phyloP scores from a whole-genome alignment of 1,140 invertebrate species.

The Saccostrea glomerata region DNA sequence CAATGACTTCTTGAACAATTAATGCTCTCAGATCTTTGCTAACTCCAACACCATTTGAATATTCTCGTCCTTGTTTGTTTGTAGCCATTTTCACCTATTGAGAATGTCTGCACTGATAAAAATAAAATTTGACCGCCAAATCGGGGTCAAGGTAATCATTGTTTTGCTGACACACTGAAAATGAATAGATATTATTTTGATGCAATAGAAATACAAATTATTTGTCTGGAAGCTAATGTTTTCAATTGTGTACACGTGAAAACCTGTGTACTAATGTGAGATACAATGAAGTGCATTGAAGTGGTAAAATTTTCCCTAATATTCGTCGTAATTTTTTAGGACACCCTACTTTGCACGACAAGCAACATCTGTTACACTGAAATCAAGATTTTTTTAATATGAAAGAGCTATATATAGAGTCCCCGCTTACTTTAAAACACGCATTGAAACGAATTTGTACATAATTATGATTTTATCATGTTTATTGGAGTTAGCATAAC shows the following conservation, averaged over 20 bases:
- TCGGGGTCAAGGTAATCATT: not conserved
- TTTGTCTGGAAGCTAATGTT: not conserved
- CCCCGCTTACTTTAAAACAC: no score
- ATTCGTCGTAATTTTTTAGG: no score
- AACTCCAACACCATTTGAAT: not conserved
- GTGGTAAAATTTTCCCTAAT: no score
- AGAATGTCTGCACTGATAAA: not conserved
- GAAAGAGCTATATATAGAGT: no score
- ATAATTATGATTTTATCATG: no score
- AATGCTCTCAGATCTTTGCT: not conserved
- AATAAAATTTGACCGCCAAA: not conserved
- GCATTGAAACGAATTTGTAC: no score
- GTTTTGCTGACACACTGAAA: not conserved
- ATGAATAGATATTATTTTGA: not conserved
- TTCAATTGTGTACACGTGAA: not conserved
- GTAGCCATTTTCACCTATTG: not conserved
- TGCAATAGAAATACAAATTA: not conserved
- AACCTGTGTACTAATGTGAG: not conserved
- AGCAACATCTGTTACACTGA: no score
- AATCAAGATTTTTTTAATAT: no score
- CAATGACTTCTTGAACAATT: constrained; percentile 15
- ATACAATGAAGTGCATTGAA: no score
- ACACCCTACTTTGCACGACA: no score
- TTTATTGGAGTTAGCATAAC: no score
- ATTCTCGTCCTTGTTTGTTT: not conserved